Conservation (phyloP, 2,888 invertebrate genomes). For the Acanthococcus lagerstroemiae region DNA sequence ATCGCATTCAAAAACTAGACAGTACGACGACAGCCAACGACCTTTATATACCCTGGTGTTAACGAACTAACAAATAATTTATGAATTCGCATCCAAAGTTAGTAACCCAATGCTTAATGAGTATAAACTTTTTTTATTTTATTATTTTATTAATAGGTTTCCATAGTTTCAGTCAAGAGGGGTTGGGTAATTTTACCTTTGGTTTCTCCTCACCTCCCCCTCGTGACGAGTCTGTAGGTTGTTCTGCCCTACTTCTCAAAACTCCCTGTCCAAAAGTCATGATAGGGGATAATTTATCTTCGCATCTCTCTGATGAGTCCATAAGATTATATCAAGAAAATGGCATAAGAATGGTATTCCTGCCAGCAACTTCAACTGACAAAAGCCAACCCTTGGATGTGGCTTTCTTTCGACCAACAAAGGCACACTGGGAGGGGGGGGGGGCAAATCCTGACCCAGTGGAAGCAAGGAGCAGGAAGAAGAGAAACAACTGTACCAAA, state of each 20-base stretch:
- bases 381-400: conserved; percentile 35
- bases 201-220: too few species aligned
- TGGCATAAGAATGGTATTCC: conserved; percentile 33
- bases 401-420: conserved; percentile 34
- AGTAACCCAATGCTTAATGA: too few species aligned
- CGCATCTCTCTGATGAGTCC: conserved; percentile 32
- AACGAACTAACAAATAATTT: too few species aligned
- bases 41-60: too few species aligned
- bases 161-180: too few species aligned
- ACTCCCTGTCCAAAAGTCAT: conserved; percentile 31
- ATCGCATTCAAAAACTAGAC: too few species aligned
- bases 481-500: background rate
- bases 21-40: too few species aligned
- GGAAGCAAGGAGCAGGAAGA: conserved; percentile 8
- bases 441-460: conserved; percentile 28
- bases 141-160: too few species aligned
- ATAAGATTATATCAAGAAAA: conserved; percentile 32
- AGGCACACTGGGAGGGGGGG: conserved; percentile 33
- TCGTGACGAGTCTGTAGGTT: conserved; percentile 20
- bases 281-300: conserved; percentile 20
- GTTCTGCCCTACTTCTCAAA: conserved; percentile 23
- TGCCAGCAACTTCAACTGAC: conserved; percentile 34
- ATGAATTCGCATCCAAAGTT: too few species aligned
- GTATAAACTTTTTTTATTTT: too few species aligned
- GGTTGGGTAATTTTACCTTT: too few species aligned